phyloP scores from a whole-genome alignment of 2,797 vertebrate genomes.

The Rhincodon typus region DNA sequence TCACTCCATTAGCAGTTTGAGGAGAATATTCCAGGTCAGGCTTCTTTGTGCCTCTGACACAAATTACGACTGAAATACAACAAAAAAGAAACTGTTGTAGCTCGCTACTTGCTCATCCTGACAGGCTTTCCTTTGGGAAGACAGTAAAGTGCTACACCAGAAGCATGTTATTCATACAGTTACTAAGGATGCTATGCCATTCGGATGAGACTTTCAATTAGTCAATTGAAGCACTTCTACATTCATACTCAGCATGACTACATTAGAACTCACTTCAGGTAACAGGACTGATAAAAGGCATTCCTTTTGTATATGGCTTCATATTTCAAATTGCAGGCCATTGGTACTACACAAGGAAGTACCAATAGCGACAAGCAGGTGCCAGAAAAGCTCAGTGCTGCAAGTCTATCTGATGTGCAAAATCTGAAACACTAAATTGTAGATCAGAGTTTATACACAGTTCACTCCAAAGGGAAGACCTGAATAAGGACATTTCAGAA shows the following conservation, averaged over 20 bases:
- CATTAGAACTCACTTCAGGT: neutral
- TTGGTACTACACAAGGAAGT: neutral
- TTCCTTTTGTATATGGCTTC: neutral
- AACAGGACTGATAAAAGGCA: neutral
- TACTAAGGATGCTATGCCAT: neutral
- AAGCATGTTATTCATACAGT: neutral
- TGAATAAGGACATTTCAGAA: neutral
- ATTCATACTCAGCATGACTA: neutral
- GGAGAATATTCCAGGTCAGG: constrained; percentile 23
- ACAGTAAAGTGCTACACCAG: neutral
- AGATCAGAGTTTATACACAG: neutral
- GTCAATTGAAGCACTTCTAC: constrained; percentile 6
- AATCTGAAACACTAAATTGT: neutral
- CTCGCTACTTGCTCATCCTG: constrained; percentile 12
- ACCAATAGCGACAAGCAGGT: neutral
- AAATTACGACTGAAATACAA: constrained; percentile 24
- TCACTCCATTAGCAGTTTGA: constrained; percentile 30
- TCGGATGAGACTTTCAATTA: constrained; percentile 20
- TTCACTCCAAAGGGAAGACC: neutral
- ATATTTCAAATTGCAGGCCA: neutral
- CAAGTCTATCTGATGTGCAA: neutral
- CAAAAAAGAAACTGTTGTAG: neutral
- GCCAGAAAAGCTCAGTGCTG: neutral
- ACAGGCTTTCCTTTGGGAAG: neutral
- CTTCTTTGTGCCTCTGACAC: neutral